A percentile compares a stretch with the other conserved stretches of the same genome.
These are phyloP conservation scores for Cichladusa arquata DNA, from an alignment of 2,113 vertebrate genomes.

Conservation along the genomic window DNA sequence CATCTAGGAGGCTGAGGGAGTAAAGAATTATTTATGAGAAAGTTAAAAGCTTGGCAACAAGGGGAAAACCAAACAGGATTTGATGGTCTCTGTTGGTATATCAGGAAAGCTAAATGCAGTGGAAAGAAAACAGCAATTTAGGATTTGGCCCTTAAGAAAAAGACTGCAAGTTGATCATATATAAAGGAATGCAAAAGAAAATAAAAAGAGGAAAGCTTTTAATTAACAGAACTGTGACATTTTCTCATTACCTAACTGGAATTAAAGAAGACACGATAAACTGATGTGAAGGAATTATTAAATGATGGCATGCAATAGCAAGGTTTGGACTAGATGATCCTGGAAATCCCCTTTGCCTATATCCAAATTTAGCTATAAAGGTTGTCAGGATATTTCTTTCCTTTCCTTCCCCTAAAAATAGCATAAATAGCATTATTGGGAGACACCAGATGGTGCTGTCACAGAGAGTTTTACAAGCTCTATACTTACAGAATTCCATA, in stretches of 20 bases:
- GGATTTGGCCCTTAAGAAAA: not conserved
- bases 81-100: not conserved
- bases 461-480: not conserved
- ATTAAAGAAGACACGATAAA: not conserved
- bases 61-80: fast-evolving
- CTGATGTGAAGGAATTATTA: not conserved
- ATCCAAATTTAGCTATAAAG: not conserved
- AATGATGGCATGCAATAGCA: not conserved
- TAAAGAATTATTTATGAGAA: not conserved
- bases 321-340: not conserved
- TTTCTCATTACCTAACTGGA: not conserved
- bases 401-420: not conserved
- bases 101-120: not conserved
- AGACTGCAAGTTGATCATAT: not conserved
- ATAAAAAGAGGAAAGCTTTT: not conserved
- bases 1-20: not conserved
- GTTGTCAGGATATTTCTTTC: not conserved
- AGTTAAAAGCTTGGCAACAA: not conserved
- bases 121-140: not conserved
- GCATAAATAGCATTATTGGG: not conserved
- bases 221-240: not conserved
- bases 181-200: not conserved
- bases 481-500: not conserved
- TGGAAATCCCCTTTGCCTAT: not conserved
- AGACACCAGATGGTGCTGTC: not conserved